Conservation (phyloP, 2,113 vertebrate species). For the Chinchilla lanigera region DNA sequence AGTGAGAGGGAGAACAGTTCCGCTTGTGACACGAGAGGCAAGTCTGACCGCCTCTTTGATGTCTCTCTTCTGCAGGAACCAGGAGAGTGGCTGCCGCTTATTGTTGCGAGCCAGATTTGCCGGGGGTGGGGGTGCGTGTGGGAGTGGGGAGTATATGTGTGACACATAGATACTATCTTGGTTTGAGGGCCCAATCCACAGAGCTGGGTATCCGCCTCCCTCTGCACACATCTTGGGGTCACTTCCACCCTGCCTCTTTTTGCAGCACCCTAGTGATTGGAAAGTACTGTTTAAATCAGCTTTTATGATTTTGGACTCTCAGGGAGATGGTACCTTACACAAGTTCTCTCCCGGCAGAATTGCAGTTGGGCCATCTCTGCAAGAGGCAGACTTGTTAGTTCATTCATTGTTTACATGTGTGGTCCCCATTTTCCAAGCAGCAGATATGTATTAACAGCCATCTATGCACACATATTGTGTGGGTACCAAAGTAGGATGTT, state of each 20-base stretch:
- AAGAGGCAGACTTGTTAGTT: background rate
- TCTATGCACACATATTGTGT: background rate
- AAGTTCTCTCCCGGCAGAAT: background rate
- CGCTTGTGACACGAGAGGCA: background rate
- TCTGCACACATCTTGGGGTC: background rate
- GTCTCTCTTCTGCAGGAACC: background rate
- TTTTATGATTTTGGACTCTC: background rate
- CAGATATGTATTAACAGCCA: background rate
- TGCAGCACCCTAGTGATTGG: background rate
- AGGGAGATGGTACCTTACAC: background rate
- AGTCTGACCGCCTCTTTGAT: background rate
- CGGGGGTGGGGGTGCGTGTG: no score
- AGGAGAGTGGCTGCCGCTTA: background rate
- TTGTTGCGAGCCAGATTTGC: background rate
- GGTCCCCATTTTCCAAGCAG: background rate
- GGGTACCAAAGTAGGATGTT: background rate
- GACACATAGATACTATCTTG: background rate
- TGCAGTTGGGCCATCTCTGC: background rate
- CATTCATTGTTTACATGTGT: background rate
- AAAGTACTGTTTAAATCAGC: background rate
- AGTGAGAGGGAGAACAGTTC: constrained; percentile 59
- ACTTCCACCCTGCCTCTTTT: background rate
- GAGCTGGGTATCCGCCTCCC: background rate
- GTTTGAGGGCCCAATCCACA: background rate
- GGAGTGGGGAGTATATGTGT: background rate